Conservation (phyloP, 1,140 invertebrate species). For the Listronotus oregonensis region DNA sequence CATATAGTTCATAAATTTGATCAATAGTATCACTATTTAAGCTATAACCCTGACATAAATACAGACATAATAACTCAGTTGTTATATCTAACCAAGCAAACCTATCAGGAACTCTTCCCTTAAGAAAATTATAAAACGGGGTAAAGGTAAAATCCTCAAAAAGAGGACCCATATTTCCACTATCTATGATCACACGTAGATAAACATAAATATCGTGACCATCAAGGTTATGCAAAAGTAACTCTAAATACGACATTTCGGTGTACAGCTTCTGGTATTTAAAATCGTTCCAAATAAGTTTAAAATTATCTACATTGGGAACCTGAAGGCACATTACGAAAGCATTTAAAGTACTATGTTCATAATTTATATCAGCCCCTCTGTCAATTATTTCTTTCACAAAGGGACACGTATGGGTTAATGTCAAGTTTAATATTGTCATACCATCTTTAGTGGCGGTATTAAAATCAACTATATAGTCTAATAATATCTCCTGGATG, state of each 20-base stretch:
- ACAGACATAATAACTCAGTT: constrained; percentile 24
- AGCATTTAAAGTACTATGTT: constrained; percentile 10
- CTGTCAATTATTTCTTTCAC: constrained; percentile 33
- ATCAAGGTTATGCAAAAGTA: constrained; percentile 4
- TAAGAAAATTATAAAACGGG: constrained; percentile 17
- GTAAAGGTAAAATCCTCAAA: constrained; percentile 18
- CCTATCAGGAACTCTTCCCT: neutral
- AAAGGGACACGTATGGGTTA: constrained; percentile 16
- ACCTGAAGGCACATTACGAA: constrained; percentile 26
- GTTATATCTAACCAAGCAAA: constrained; percentile 1
- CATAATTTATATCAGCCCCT: constrained; percentile 31
- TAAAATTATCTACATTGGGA: constrained; percentile 29
- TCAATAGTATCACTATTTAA: constrained; percentile 12
- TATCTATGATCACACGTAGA: constrained; percentile 27
- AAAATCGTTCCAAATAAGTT: constrained; percentile 33
- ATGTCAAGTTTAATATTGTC: constrained; percentile 25
- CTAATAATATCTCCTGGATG: constrained; percentile 31
- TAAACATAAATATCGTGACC: constrained; percentile 6
- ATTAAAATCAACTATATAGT: constrained; percentile 39
- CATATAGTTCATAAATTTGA: constrained; percentile 15
- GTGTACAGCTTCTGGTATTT: constrained; percentile 10
- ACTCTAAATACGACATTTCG: constrained; percentile 7
- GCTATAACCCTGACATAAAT: constrained; percentile 17
- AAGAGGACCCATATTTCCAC: constrained; percentile 12
- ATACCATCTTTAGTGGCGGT: constrained; percentile 5